Evolutionary conservation across 2,888 invertebrate genomes (phyloP), one percentile per base, ranked within the genome.

Genomic region (Agonopterix heracliana): DNA sequence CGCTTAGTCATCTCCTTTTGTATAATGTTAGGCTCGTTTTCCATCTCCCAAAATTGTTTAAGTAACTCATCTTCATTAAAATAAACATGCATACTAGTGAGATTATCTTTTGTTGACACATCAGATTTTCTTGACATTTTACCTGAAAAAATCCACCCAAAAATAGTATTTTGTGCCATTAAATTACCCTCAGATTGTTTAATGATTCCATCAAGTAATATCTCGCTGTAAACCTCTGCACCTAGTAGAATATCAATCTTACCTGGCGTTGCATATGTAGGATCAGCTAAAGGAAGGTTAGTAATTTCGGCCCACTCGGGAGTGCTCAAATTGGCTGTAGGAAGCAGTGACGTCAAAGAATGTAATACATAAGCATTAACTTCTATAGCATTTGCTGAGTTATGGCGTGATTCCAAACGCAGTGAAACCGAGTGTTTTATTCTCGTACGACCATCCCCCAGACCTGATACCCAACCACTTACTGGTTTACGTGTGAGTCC

Each of bases 81-180:
- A n/a, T n/a, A n/a, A n/a, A n/a, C n/a, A 50, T 59, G 60, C 35
- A 58, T 12, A 14, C 36, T 57, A 7, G 48, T 45, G 10, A 56
- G 10, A 7, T 43, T 46, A 8, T 43, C 13, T 9, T 3, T 7
- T 5, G 11, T 9, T 12, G 34, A 3, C n/a, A 10, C 11, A n/a
- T n/a, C n/a, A 2, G 34, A 8, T 17, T 12, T 11, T 1, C 13
- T 10, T 26, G 26, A 5, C 2, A 50, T 38, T 38, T 34, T 48
- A 1, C 63, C 59, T 9, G 57, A 62, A 10, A 62, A 13, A 35
- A 62, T 48, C 62, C 62, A 62, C 2, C 62, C 57, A 26, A 62
- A 49, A 4, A 35, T 13, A 9, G 62, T 62, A 11, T 59, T 57
- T 44, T 57, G 57, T 4, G 59, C 59, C 1, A 59, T 10, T 9